Percentiles rank a stretch among this genome's conserved stretches.
phyloP scores from a whole-genome alignment of 1,140 invertebrate species.

The Ctenoplectra terminalis region DNA sequence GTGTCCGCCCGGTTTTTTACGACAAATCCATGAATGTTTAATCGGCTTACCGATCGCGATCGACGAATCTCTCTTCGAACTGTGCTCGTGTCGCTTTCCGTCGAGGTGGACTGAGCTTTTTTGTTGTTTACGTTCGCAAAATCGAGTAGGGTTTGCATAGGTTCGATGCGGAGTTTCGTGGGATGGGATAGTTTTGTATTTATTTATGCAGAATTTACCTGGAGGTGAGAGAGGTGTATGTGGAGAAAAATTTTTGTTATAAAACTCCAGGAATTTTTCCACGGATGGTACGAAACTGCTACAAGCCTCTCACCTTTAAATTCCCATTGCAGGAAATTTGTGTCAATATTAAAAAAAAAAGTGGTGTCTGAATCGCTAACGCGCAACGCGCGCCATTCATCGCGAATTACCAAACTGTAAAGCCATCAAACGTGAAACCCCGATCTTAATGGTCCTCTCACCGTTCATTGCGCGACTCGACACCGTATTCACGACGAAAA shows the following conservation, averaged over 20 bases:
- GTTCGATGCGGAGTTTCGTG: neutral
- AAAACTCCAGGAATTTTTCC: too few relatives aligned
- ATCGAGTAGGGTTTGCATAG: neutral
- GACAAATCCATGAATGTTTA: constrained; percentile 49
- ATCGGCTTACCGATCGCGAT: constrained; percentile 46
- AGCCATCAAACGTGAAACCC: neutral
- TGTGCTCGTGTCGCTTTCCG: neutral
- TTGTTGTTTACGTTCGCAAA: neutral
- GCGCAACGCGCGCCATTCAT: too few relatives aligned
- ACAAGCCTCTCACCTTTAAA: too few relatives aligned
- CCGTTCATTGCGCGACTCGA: neutral
- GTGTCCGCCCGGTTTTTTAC: neutral
- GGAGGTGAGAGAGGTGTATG: too few relatives aligned
- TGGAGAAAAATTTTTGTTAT: too few relatives aligned
- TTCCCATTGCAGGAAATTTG: too few relatives aligned
- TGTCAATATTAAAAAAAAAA: too few relatives aligned
- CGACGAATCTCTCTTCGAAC: neutral
- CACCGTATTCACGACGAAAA: neutral
- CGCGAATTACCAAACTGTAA: neutral
- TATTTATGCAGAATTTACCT: too few relatives aligned
- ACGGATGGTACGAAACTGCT: too few relatives aligned
- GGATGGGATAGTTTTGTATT: neutral
- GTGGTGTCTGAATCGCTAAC: too few relatives aligned
- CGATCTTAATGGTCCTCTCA: neutral
- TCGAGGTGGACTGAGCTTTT: neutral